Base-by-base conservation (phyloP, 1,140 invertebrate genomes). In the Lordiphosa mommai region DNA sequence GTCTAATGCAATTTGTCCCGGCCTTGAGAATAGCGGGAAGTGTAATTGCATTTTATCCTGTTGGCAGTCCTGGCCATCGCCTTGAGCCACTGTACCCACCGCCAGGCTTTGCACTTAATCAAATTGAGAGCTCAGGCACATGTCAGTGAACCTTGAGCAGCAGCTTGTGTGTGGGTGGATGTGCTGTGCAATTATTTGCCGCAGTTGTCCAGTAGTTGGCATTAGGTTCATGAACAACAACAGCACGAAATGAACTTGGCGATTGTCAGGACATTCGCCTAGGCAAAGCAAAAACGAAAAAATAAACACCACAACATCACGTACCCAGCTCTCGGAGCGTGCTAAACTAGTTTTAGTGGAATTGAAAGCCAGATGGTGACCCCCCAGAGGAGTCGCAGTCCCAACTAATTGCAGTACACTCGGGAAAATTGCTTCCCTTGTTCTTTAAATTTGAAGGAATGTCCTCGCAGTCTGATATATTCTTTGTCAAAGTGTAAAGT, bases 191-290 rank as follows among this genome's bases (percentile, higher is more conserved):
- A 80, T 80, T 80, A 82, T 82, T 76, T 76, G 76, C 71, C 56
- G 66, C 61, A 68, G 61, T 72, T 51, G 68, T 63, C 46, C 57
- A 53, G 59, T 53, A 70, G 72, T 55, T 58, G 60, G 56, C 65
- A 79, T 58, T 72, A 77, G 63, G 73, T 77, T 79, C 73, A 77
- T 79, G 76, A 73, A 65, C 76, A 80, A 64, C 69, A 70, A 36
- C 3, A 33, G 13, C 13, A 27, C 43, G 56, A 60, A 64, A 61
- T 82, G 65, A 80, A 80, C 74, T 80, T 80, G 66, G 47, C 41
- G 74, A 82, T 82, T 74, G 71, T 51, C 76, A 80, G 76, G 74
- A 79, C 73, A 79, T 80, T 79, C 73, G 76, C 76, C 71, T 40
- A 49, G 12, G 43, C 47, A 49, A 33, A 51, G 23, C 4, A 7